Conservation (phyloP, 2,797 vertebrate genomes). For the Chaetophractus vellerosus region DNA sequence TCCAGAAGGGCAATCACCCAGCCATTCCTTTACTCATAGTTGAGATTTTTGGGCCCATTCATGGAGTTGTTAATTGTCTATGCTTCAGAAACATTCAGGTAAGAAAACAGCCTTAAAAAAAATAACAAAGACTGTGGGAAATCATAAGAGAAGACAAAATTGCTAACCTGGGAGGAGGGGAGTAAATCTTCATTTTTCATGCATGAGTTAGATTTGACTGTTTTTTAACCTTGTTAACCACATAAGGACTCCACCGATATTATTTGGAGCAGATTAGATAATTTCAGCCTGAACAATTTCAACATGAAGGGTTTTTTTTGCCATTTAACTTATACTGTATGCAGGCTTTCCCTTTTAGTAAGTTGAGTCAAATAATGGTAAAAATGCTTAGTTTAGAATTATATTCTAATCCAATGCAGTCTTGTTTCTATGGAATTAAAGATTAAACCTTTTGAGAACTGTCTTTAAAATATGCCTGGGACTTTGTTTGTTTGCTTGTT, state of each 20-base stretch:
- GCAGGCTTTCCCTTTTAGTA: slow-evolving; percentile 71
- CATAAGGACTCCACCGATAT: slow-evolving; percentile 64
- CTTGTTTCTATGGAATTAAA: slow-evolving; percentile 16
- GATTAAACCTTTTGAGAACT: background rate
- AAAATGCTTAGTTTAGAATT: slow-evolving; percentile 72
- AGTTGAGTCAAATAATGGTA: slow-evolving; percentile 73
- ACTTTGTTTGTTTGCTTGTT: background rate
- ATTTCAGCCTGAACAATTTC: slow-evolving; percentile 85
- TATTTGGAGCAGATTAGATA: slow-evolving; percentile 77
- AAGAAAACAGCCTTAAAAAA: slow-evolving; percentile 56
- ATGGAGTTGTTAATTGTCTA: slow-evolving; percentile 67
- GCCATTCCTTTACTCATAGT: slow-evolving; percentile 76
- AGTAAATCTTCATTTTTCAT: slow-evolving; percentile 35
- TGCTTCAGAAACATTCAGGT: slow-evolving; percentile 65
- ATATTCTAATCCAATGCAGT: background rate
- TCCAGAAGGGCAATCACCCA: slow-evolving; percentile 65
- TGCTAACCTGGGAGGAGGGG: background rate
- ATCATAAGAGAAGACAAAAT: slow-evolving; percentile 33
- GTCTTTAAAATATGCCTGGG: slow-evolving; percentile 5
- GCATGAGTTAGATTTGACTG: background rate
- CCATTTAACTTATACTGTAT: slow-evolving; percentile 77
- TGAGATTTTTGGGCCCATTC: slow-evolving; percentile 82
- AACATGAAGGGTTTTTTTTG: slow-evolving; percentile 74
- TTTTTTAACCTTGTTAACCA: slow-evolving; percentile 44
- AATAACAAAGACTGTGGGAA: slow-evolving; percentile 57